These are phyloP conservation scores for Leucania comma DNA, from an alignment of 2,888 invertebrate species.

Conservation along the genomic window DNA sequence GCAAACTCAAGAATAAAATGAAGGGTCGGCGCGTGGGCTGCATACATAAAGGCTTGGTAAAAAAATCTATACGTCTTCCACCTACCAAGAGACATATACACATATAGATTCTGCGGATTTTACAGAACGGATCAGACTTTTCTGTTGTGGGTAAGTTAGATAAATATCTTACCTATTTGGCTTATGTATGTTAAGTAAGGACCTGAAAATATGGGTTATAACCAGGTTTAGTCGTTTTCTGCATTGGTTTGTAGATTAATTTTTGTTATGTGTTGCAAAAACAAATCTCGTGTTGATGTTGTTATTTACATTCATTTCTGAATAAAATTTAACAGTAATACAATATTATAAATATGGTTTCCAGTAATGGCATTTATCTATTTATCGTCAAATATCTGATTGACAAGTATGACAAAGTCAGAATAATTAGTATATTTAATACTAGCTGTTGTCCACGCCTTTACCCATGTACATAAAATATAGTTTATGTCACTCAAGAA, in stretches of 20 bases:
- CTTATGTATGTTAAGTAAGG: background rate
- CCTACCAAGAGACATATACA: conserved; percentile 62
- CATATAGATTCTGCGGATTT: conserved; percentile 44
- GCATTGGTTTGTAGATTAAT: background rate
- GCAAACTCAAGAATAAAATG: conserved; percentile 76
- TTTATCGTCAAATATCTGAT: background rate
- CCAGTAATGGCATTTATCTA: background rate
- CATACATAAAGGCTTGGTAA: conserved; percentile 80
- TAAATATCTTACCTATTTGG: conserved; percentile 21
- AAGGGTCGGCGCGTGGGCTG: conserved; percentile 78
- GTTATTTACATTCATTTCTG: background rate
- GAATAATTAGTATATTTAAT: background rate
- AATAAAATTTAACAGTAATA: background rate
- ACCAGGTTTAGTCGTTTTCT: too few relatives aligned
- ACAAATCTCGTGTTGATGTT: background rate
- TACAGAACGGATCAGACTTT: conserved; percentile 31
- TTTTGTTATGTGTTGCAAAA: background rate
- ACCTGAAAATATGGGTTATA: background rate
- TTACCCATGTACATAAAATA: too few relatives aligned
- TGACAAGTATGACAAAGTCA: background rate
- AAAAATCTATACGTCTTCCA: conserved; percentile 77
- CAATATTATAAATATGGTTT: background rate
- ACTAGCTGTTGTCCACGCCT: too few relatives aligned
- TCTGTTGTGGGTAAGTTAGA: background rate
- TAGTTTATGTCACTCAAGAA: too few relatives aligned